These are phyloP conservation scores for Nasalis larvatus DNA, from an alignment of 2,113 vertebrate species.

Conservation along the genomic window DNA sequence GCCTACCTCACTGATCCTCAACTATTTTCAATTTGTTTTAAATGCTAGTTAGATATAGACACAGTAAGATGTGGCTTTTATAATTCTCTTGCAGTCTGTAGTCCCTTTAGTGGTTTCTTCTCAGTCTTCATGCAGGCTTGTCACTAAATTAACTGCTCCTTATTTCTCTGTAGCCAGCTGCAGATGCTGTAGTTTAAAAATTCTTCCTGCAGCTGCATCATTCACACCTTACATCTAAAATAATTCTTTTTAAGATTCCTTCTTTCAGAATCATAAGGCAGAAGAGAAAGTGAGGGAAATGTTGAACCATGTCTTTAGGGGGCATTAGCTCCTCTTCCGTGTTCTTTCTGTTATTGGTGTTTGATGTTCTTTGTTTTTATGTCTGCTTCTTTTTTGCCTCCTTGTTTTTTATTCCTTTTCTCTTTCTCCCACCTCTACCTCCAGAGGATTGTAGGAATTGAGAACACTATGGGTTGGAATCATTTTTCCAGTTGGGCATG, in stretches of 20 bases:
- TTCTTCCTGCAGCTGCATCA: neutral
- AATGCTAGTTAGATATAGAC: neutral
- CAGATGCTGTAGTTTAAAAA: neutral
- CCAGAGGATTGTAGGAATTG: neutral
- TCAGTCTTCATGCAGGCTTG: neutral
- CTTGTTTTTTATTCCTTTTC: neutral
- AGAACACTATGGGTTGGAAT: neutral
- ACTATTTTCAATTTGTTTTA: neutral
- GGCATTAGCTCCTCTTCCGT: fast-evolving
- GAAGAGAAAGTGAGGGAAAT: neutral
- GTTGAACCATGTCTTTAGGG: neutral
- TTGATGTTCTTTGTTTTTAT: neutral
- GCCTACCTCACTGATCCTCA: neutral
- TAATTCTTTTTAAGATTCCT: neutral
- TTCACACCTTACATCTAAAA: neutral
- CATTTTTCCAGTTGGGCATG: neutral
- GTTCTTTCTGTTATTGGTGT: neutral
- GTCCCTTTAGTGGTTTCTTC: neutral
- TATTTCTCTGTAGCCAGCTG: neutral
- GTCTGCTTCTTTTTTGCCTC: neutral
- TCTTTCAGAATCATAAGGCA: neutral
- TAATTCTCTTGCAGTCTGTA: neutral
- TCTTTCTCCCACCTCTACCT: neutral
- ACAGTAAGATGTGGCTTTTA: neutral
- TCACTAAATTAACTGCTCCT: neutral